A percentile compares a stretch with the other conserved stretches of the same genome.
phyloP scores from a whole-genome alignment of 2,797 vertebrate species.

The Brotula barbata region DNA sequence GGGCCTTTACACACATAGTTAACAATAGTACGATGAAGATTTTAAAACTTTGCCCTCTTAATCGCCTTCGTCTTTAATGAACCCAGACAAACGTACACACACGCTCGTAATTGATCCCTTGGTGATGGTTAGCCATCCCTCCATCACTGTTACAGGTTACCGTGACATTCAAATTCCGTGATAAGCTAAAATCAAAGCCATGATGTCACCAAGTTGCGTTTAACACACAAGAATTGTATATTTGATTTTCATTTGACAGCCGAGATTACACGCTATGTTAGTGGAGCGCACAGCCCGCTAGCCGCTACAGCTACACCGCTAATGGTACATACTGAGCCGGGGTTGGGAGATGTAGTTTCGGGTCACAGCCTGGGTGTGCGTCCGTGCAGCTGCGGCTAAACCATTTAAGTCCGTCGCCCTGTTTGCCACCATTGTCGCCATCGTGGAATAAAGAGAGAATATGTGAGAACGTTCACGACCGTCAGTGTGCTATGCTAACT shows the following conservation, averaged over 20 bases:
- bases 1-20: too few relatives aligned
- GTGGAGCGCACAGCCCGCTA: constrained; percentile 34
- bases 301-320: constrained; percentile 12
- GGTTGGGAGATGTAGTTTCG: constrained; percentile 86
- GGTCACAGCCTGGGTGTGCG: constrained; percentile 81
- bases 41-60: too few relatives aligned
- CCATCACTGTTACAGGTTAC: too few relatives aligned
- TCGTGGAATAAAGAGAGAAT: constrained; percentile 38
- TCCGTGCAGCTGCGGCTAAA: constrained; percentile 74
- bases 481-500: constrained; percentile 26
- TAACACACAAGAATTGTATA: not conserved
- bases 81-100: too few relatives aligned
- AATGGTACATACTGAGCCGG: constrained; percentile 77
- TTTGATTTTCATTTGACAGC: too few relatives aligned
- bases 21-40: too few relatives aligned
- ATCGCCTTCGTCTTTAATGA: too few relatives aligned
- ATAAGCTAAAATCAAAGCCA: too few relatives aligned
- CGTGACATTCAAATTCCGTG: too few relatives aligned
- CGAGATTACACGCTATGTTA: not conserved
- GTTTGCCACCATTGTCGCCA: constrained; percentile 79
- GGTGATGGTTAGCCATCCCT: too few relatives aligned
- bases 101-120: too few relatives aligned
- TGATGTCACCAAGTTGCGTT: too few relatives aligned
- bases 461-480: not conserved
- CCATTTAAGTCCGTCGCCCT: constrained; percentile 77